Evolutionary conservation across 2,797 vertebrate species (phyloP), one percentile per base, ranked within the genome.

Genomic region (Carcharodon carcharias): DNA sequence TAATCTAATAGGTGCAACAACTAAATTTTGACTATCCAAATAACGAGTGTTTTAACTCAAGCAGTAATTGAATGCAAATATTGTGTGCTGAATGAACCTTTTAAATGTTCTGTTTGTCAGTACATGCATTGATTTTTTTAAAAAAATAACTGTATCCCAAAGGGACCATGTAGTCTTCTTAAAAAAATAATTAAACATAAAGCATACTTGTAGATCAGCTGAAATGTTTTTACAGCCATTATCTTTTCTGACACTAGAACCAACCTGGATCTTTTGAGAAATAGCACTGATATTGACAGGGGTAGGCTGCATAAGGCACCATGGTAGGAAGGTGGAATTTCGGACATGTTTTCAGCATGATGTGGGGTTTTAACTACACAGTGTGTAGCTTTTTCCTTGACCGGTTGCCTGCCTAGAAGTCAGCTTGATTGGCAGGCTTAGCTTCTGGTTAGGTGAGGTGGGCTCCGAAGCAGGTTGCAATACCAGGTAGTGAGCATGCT

Each of bases 121-220:
- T 71, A 73, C 54, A 95, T 95, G 50, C 94, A 95, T 95, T 95
- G 67, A 95, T 95, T 95, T 73, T 35, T 95, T 6, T 73, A 67
- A 94, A 56, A 56, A 94, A 56, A 56, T 71, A 73, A 73, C 28
- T 95, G 73, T 73, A 54, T 56, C 67, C 69, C 67, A 31, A 95
- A 56, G 63, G 69, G 67, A 71, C 14, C 40, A 54, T 71, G 67
- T 54, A 69, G 4, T 56, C 40, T 50, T 73, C 45, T 71, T 73
- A 71, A 73, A 95, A 50, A 71, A 50, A 95, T 95, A 73, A 73
- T 54, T 73, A 69, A 73, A 67, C 92, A 23, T 73, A 14, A 73
- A 95, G 28, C 11, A 50, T 54, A 16, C 40, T 31, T 95, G 23
- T 50, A 73, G 50, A 69, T 95, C n/a, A 65, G 45, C 11, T 95